phyloP scores from a whole-genome alignment of 1,140 invertebrate genomes.

The Vanessa atalanta region DNA sequence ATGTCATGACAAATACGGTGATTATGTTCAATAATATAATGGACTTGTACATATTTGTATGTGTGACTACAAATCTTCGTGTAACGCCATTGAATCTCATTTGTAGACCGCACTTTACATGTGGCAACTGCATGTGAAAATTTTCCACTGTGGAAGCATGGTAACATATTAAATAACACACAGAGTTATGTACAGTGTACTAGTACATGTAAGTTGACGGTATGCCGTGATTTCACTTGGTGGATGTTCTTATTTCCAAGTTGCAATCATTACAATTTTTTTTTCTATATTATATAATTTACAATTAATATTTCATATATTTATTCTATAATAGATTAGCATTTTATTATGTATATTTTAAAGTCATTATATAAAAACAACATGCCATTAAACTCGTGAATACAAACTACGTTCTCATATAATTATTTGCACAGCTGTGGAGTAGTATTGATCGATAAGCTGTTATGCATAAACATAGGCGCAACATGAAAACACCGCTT shows the following conservation, averaged over 20 bases:
- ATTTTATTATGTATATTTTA: background rate
- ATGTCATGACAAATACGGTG: constrained; percentile 18
- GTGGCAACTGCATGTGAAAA: constrained; percentile 29
- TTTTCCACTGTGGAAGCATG: constrained; percentile 34
- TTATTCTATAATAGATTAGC: no score
- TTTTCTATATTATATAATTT: no score
- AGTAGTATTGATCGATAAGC: constrained; percentile 14
- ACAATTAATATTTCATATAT: no score
- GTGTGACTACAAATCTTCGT: constrained; percentile 19
- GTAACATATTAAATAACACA: constrained; percentile 10
- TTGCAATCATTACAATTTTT: no score
- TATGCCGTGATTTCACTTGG: no score
- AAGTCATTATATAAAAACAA: background rate
- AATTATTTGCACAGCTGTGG: constrained; percentile 11
- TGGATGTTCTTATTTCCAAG: no score
- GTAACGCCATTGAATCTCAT: constrained; percentile 32
- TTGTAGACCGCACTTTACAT: constrained; percentile 25
- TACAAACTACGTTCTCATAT: background rate
- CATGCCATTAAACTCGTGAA: background rate
- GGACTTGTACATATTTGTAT: constrained; percentile 20
- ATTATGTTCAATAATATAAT: constrained; percentile 21
- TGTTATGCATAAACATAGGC: constrained; percentile 5
- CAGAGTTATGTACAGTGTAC: background rate
- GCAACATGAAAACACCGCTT: background rate
- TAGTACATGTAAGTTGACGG: background rate